These are phyloP conservation scores for Glaucopsyche alexis DNA, from an alignment of 2,888 invertebrate species.

Conservation along the genomic window DNA sequence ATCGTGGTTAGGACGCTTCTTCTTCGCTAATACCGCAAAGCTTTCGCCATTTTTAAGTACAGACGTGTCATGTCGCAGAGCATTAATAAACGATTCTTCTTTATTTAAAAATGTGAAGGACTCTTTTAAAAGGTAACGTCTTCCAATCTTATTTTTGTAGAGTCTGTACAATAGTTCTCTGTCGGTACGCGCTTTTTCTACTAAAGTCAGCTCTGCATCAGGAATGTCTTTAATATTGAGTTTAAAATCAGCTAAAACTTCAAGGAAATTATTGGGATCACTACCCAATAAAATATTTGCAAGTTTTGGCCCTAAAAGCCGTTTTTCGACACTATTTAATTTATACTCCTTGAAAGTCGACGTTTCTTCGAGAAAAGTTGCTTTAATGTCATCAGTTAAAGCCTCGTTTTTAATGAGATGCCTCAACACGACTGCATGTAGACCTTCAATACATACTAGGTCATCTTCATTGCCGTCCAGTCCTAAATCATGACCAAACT, in stretches of 20 bases:
- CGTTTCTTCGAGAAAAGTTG: slow-evolving; percentile 49
- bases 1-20: slow-evolving; percentile 42
- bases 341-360: slow-evolving; percentile 52
- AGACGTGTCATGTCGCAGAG: slow-evolving; percentile 51
- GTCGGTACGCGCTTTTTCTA: slow-evolving; percentile 43
- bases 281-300: background rate
- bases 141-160: slow-evolving; percentile 48
- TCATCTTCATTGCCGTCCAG: slow-evolving; percentile 52
- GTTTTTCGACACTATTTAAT: slow-evolving; percentile 45
- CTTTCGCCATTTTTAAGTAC: slow-evolving; percentile 44
- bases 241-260: slow-evolving; percentile 48
- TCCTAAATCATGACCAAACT: slow-evolving; percentile 55
- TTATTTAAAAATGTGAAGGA: slow-evolving; percentile 48
- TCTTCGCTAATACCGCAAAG: slow-evolving; percentile 40
- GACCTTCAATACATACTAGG: slow-evolving; percentile 54
- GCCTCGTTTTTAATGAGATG: slow-evolving; percentile 45
- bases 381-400: slow-evolving; percentile 41
- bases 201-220: slow-evolving; percentile 44
- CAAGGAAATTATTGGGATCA: slow-evolving; percentile 43
- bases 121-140: slow-evolving; percentile 49
- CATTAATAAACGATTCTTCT: slow-evolving; percentile 56
- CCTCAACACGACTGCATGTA: slow-evolving; percentile 58
- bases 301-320: background rate
- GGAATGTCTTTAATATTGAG: slow-evolving; percentile 42
- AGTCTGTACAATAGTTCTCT: slow-evolving; percentile 45